Conservation (phyloP, 2,888 invertebrate genomes). For the Lithophane socia region DNA sequence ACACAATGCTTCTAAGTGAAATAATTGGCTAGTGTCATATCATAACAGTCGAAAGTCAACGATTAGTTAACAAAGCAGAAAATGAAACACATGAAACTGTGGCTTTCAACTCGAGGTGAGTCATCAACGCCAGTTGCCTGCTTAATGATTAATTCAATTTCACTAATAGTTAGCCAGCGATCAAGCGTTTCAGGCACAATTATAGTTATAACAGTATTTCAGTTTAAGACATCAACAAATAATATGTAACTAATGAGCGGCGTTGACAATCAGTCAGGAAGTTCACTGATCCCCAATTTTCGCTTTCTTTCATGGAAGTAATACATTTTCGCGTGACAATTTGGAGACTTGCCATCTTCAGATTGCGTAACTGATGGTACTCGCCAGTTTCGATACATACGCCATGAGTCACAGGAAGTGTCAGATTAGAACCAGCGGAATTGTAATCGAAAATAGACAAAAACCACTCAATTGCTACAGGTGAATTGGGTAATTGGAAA, state of each 20-base stretch:
- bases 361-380: slow-evolving; percentile 75
- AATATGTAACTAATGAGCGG: slow-evolving; percentile 67
- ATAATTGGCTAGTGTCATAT: slow-evolving; percentile 61
- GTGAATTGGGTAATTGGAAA: slow-evolving; percentile 82
- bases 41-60: slow-evolving; percentile 64
- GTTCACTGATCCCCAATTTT: slow-evolving; percentile 74
- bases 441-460: slow-evolving; percentile 73
- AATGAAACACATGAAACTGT: slow-evolving; percentile 69
- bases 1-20: slow-evolving; percentile 45
- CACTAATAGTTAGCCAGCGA: slow-evolving; percentile 72
- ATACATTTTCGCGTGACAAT: slow-evolving; percentile 74
- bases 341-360: slow-evolving; percentile 81
- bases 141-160: slow-evolving; percentile 73
- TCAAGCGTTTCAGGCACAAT: slow-evolving; percentile 70
- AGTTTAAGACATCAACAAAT: slow-evolving; percentile 52
- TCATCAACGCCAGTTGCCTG: slow-evolving; percentile 67
- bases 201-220: slow-evolving; percentile 64
- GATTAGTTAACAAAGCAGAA: slow-evolving; percentile 70
- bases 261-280: slow-evolving; percentile 65
- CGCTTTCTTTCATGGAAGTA: slow-evolving; percentile 78
- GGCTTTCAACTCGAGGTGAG: slow-evolving; percentile 70
- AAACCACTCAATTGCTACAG: slow-evolving; percentile 76
- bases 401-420: slow-evolving; percentile 77
- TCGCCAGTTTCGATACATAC: slow-evolving; percentile 66
- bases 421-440: slow-evolving; percentile 70